Percentiles rank a stretch among this genome's conserved stretches.
phyloP scores from a whole-genome alignment of 2,797 vertebrate species.

The Melanogrammus aeglefinus region DNA sequence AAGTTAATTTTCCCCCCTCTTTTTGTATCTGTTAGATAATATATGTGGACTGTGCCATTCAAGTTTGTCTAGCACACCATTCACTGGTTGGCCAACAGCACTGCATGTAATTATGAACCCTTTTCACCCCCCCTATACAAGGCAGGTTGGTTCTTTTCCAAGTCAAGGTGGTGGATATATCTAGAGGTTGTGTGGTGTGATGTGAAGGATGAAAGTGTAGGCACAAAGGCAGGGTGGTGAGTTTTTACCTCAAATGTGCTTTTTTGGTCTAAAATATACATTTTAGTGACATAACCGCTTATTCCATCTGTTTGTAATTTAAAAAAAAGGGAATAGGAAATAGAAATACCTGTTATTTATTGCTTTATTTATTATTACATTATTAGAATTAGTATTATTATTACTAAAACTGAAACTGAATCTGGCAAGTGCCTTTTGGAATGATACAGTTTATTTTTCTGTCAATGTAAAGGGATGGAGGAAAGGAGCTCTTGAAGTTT shows the following conservation, averaged over 20 bases:
- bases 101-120: constrained; percentile 36
- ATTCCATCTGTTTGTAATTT: neutral
- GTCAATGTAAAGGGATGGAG: constrained; percentile 20
- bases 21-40: constrained; percentile 22
- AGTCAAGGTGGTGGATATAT: neutral
- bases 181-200: neutral
- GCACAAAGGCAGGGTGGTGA: neutral
- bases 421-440: constrained; percentile 77
- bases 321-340: constrained; percentile 27
- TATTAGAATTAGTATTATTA: neutral
- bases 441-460: constrained; percentile 50
- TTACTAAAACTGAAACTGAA: constrained; percentile 51
- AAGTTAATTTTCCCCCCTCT: neutral
- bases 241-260: neutral
- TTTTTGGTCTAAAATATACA: neutral
- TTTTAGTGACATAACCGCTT: neutral
- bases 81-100: constrained; percentile 28
- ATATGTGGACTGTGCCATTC: constrained; percentile 41
- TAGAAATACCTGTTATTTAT: constrained; percentile 48
- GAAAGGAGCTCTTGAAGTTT: neutral
- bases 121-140: neutral
- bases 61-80: constrained; percentile 29
- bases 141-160: neutral
- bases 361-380: constrained; percentile 53
- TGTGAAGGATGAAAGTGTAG: neutral